These are phyloP conservation scores for Trachurus trachurus DNA, from an alignment of 2,797 vertebrate species.

Conservation along the genomic window DNA sequence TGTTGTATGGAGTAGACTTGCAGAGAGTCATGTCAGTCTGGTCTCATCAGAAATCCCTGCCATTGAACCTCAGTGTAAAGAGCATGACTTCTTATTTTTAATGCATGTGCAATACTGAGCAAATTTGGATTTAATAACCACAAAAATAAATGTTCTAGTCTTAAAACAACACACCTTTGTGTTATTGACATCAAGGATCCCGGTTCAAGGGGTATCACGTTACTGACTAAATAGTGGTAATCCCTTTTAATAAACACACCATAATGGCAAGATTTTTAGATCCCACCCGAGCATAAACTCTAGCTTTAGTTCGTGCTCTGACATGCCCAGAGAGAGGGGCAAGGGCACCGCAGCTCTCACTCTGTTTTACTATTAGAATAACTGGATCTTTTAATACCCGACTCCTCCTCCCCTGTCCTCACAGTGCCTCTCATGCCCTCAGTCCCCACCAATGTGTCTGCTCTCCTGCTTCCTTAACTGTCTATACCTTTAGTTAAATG, in stretches of 20 bases:
- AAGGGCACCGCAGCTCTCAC: conserved; percentile 23
- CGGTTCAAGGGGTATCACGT: not conserved
- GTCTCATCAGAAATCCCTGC: conserved; percentile 63
- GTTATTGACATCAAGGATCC: not conserved
- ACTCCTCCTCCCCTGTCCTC: conserved; percentile 47
- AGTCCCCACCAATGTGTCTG: not conserved
- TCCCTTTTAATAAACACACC: conserved; percentile 4
- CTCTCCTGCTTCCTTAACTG: not conserved
- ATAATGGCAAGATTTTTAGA: not conserved
- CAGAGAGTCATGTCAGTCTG: conserved; percentile 66
- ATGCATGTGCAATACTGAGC: not conserved
- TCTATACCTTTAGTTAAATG: not conserved
- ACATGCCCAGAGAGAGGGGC: conserved; percentile 44
- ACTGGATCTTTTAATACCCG: conserved; percentile 52
- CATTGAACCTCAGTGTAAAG: conserved; percentile 42
- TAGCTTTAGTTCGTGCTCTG: conserved; percentile 17
- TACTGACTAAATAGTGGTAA: not conserved
- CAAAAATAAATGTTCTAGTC: not conserved
- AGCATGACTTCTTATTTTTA: conserved; percentile 21
- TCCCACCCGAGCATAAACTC: conserved; percentile 11
- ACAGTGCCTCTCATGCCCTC: conserved; percentile 23
- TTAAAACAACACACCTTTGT: not conserved
- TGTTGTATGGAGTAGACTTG: conserved; percentile 79
- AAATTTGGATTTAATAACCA: not conserved
- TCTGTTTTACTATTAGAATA: conserved; percentile 29